A percentile compares a stretch with the other conserved stretches of the same genome.
Conservation (phyloP, 1,140 invertebrate genomes). For the Drosophila takahashii region DNA sequence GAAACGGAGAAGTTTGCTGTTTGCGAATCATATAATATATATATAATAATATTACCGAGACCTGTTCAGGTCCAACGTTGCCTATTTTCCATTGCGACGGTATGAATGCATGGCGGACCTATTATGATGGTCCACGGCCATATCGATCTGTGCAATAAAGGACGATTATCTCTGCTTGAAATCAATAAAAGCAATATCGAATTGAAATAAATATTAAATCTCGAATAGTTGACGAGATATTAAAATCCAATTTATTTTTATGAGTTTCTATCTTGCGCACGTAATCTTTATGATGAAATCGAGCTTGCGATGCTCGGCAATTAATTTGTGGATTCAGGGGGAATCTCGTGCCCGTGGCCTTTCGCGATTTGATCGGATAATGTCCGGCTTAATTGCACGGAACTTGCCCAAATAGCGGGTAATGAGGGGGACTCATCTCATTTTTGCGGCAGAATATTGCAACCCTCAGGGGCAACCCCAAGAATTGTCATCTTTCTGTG, state of each 20-base stretch:
- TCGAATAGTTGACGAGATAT: slow-evolving; percentile 2
- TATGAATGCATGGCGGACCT: no score
- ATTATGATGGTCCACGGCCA: no score
- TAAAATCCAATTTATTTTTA: slow-evolving; percentile 74
- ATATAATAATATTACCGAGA: no score
- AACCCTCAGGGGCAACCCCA: slow-evolving; percentile 51
- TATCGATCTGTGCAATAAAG: background rate
- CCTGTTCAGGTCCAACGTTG: no score
- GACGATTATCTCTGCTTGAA: slow-evolving; percentile 49
- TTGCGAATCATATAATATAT: no score
- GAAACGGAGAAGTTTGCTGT: no score
- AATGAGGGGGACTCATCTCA: slow-evolving; percentile 26
- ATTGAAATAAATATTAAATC: slow-evolving; percentile 55
- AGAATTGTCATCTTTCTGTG: slow-evolving; percentile 4
- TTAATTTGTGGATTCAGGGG: slow-evolving; percentile 35
- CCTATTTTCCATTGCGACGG: no score
- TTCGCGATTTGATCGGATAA: slow-evolving; percentile 55
- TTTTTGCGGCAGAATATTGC: slow-evolving; percentile 1
- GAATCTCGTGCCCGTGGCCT: slow-evolving; percentile 38
- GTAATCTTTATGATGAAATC: slow-evolving; percentile 74
- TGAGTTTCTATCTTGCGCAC: slow-evolving; percentile 62
- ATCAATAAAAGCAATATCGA: slow-evolving; percentile 63
- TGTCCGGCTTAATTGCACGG: slow-evolving; percentile 64
- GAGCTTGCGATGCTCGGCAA: slow-evolving; percentile 55
- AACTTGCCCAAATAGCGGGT: slow-evolving; percentile 56